Percentiles rank a stretch among this genome's conserved stretches.
These are phyloP conservation scores for Masticophis lateralis DNA, from an alignment of 2,797 vertebrate genomes.

Conservation along the genomic window DNA sequence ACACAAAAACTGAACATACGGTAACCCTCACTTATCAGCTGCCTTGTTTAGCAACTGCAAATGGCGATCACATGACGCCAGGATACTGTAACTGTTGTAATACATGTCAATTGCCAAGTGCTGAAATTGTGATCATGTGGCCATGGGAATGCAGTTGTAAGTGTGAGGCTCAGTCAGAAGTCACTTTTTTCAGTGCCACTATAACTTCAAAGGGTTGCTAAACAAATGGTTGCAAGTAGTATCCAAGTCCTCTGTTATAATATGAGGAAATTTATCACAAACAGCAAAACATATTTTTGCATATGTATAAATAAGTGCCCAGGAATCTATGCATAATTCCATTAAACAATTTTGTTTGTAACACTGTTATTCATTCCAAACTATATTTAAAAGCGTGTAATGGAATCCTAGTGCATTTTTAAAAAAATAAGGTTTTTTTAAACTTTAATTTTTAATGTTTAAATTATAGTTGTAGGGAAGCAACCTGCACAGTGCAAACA, in stretches of 20 bases:
- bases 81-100: not conserved
- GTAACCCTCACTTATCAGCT: not conserved
- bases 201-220: not conserved
- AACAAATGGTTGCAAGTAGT: not conserved
- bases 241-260: not conserved
- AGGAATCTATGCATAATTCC: not conserved
- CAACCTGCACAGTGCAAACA: not conserved
- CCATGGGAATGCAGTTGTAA: not conserved
- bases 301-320: not conserved
- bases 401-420: not conserved
- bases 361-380: not conserved
- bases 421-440: no score
- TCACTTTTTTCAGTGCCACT: not conserved
- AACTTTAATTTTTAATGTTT: not conserved
- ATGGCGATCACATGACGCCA: not conserved
- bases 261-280: not conserved
- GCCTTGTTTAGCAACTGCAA: not conserved
- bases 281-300: not conserved
- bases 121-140: not conserved
- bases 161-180: not conserved
- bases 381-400: not conserved
- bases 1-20: not conserved
- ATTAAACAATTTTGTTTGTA: not conserved
- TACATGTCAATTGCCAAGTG: not conserved
- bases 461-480: not conserved